phyloP scores from a whole-genome alignment of 1,140 invertebrate genomes.

The Venturia canescens region DNA sequence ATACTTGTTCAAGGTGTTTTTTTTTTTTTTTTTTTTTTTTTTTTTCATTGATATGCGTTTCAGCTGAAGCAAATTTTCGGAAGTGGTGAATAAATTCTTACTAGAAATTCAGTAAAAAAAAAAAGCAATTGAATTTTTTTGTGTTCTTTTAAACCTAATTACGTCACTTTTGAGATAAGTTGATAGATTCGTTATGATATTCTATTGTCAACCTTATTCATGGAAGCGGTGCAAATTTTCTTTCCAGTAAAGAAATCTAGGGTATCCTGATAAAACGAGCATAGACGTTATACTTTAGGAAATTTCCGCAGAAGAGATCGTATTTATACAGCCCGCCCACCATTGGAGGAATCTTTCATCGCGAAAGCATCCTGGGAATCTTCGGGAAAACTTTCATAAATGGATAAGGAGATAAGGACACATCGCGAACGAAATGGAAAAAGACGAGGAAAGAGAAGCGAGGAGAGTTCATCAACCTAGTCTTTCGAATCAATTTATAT shows the following conservation, averaged over 20 bases:
- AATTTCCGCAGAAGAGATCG: not conserved
- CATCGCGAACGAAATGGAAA: not conserved
- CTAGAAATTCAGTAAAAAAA: no score
- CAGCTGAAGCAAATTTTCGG: no score
- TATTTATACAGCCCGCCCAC: not conserved
- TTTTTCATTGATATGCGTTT: no score
- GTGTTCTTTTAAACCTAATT: no score
- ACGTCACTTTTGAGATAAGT: no score
- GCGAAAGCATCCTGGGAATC: slow-evolving; percentile 19
- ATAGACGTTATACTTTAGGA: not conserved
- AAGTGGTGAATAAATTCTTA: no score
- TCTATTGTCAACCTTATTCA: not conserved
- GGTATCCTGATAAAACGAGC: not conserved
- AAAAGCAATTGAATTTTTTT: no score
- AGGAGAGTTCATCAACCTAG: slow-evolving; percentile 2
- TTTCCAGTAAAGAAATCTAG: not conserved
- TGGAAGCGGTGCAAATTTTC: not conserved
- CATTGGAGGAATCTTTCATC: not conserved
- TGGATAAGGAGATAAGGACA: not conserved
- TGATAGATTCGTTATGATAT: no score
- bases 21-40: no score
- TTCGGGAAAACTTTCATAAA: slow-evolving; percentile 22
- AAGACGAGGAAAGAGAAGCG: not conserved
- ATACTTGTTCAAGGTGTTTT: not conserved
- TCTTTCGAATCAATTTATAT: slow-evolving; percentile 41